Conservation (phyloP, 2,888 invertebrate genomes). For the Pollenia amentaria region DNA sequence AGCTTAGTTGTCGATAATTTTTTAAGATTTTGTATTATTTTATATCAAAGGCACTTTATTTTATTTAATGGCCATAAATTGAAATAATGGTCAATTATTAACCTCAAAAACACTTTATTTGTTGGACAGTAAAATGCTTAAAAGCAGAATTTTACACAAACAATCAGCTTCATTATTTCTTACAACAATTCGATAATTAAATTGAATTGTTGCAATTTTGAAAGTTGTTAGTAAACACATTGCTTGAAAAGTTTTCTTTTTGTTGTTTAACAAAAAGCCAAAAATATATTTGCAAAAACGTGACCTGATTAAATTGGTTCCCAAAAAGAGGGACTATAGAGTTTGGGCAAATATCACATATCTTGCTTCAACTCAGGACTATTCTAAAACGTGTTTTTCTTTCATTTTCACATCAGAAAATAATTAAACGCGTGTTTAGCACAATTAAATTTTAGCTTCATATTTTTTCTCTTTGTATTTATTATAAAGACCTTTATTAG, state of each 20-base stretch:
- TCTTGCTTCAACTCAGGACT: background rate
- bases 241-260: too few species aligned
- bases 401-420: background rate
- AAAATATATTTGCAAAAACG: conserved; percentile 12
- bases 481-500: background rate
- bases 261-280: background rate
- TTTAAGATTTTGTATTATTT: too few species aligned
- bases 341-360: too few species aligned
- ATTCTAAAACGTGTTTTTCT: background rate
- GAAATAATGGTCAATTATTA: too few species aligned
- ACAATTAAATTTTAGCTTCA: conserved; percentile 27
- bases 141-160: background rate
- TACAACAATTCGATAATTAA: background rate
- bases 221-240: too few species aligned
- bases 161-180: background rate
- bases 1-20: too few species aligned
- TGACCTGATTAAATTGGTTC: conserved; percentile 47
- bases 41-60: too few species aligned
- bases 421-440: conserved; percentile 33
- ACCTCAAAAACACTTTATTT: background rate
- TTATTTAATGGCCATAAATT: too few species aligned
- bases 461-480: background rate
- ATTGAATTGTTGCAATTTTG: too few species aligned
- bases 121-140: background rate
- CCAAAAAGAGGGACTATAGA: too few species aligned